Percentiles rank a stretch among this genome's conserved stretches.
phyloP scores from a whole-genome alignment of 2,113 vertebrate species.

The Calyptomena viridis region DNA sequence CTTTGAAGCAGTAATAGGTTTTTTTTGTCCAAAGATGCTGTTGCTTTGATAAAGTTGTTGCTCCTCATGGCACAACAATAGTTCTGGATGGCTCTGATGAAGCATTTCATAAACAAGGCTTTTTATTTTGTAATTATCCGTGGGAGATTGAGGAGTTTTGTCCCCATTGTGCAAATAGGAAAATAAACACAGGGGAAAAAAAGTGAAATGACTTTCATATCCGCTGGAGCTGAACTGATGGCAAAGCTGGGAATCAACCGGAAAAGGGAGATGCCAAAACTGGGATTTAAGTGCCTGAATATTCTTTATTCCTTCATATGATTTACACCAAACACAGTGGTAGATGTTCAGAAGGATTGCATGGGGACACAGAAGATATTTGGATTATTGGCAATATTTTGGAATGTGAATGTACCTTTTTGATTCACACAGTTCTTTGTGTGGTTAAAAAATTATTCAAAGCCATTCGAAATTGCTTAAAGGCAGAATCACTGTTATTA shows the following conservation, averaged over 20 bases:
- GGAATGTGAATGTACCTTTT: not conserved
- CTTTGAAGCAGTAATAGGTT: not conserved
- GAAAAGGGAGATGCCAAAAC: not conserved
- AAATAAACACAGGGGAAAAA: not conserved
- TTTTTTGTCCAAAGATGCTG: not conserved
- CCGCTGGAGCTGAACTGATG: not conserved
- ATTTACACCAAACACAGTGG: not conserved
- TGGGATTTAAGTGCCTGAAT: not conserved
- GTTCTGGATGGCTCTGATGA: not conserved
- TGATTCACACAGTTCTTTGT: not conserved
- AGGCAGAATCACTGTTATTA: not conserved
- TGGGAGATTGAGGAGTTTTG: not conserved
- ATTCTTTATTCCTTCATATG: accelerated
- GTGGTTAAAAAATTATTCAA: not conserved
- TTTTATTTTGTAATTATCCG: not conserved
- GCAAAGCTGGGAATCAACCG: not conserved
- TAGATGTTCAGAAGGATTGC: not conserved
- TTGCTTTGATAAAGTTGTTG: not conserved
- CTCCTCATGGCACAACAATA: not conserved
- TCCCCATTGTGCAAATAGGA: not conserved
- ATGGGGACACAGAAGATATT: not conserved
- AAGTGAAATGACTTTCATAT: not conserved
- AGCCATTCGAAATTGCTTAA: not conserved
- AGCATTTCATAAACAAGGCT: not conserved
- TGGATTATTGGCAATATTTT: not conserved